Percentiles rank a stretch among this genome's conserved stretches.
phyloP scores from a whole-genome alignment of 2,797 vertebrate species.

The Tokudaia tokunoshimensis region DNA sequence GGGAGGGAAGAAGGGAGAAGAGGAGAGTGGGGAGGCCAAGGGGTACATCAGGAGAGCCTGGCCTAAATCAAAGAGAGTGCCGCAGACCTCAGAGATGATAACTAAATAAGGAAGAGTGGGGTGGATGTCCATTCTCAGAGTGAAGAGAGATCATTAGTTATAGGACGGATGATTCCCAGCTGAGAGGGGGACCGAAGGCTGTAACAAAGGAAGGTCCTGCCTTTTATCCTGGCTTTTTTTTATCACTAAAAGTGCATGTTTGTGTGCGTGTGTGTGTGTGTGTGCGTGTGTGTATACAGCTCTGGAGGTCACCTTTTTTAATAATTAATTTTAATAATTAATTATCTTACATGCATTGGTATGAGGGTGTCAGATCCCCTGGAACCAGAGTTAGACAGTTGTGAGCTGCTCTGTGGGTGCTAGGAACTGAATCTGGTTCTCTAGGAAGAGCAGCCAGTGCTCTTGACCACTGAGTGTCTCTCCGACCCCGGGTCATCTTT shows the following conservation, averaged over 20 bases:
- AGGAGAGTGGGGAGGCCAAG: neutral
- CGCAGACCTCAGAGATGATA: neutral
- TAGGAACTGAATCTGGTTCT: neutral
- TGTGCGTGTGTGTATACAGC: neutral
- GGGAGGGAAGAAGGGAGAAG: neutral
- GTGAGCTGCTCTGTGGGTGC: neutral
- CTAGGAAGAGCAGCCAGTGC: neutral
- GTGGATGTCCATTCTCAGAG: neutral
- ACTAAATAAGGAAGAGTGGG: no score
- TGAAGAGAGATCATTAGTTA: neutral
- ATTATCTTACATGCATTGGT: neutral
- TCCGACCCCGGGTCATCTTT: no score
- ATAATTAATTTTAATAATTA: neutral
- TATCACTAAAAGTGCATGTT: neutral
- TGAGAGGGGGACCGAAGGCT: accelerated
- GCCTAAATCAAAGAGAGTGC: neutral
- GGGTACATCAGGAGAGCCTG: neutral
- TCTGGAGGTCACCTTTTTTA: neutral
- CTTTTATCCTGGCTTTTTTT: neutral
- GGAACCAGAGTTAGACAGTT: neutral
- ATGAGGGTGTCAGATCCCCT: neutral
- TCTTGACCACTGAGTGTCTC: neutral
- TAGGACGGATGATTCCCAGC: neutral
- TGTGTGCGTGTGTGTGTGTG: neutral
- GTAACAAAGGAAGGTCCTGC: neutral